Base-by-base conservation (phyloP, 2,113 vertebrate genomes). In the Microcebus tavaratra region DNA sequence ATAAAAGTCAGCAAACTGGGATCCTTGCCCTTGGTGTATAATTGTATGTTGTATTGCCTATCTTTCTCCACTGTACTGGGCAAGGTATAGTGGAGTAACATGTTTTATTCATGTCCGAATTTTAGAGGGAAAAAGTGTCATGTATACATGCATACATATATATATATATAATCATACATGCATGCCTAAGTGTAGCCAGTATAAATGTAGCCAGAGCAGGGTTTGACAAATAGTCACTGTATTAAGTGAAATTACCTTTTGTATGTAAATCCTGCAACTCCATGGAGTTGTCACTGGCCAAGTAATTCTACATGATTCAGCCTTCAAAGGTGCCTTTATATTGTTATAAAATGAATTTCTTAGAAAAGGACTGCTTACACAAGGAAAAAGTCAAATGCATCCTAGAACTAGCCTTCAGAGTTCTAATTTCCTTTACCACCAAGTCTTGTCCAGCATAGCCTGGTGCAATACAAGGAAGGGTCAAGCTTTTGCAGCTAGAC, bases 161-260 rank as follows among this genome's bases (percentile, higher is more conserved):
- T 36, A 61, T 36, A 36, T 36, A 36, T 61, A 61, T 61, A 61
- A 61, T 61, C 5, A 27, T 53, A n/a, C 31, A 61, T 57, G 48
- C 9, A 65, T 15, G 42, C 15, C 48, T 34, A 45, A 61, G 50
- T 53, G 34, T 63, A 70, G 3, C 9, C 27, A 53, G 8, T 39
- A 20, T 81, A 59, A 11, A 39, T 27, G 2, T 61, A 79, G 2
- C 27, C 48, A 91, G 29, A 93, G 3, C n/a, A 93, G 48, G 18
- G 10, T 45, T 27, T 89, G 31, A 59, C 45, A 84, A 59, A 34
- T 0, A 53, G 8, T 70, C 68, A 42, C 11, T 86, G 3, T 55
- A 42, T 39, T 85, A 72, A 95, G 3, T 78, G 53, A 97, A 78
- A 84, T 55, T 55, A 48, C 48, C n/a, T 85, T 97, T 63, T 55